Evolutionary conservation across 2,888 invertebrate genomes (phyloP), one percentile per base, ranked within the genome.

Genomic region (Caenorhabditis wallacei): DNA sequence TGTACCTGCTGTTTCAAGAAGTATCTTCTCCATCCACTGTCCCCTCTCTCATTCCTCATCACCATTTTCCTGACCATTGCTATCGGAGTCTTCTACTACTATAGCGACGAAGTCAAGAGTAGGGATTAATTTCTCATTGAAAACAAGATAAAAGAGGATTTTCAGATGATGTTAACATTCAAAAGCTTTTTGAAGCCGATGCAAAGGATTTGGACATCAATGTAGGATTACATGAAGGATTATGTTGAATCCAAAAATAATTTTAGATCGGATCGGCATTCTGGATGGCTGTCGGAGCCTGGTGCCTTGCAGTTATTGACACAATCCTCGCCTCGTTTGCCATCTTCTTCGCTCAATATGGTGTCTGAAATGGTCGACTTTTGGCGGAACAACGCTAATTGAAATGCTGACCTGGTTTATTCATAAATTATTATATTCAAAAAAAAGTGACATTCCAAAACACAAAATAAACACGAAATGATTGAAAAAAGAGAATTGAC

Each of bases 1-100:
- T 82, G 82, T 66, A 61, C 82, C 13, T 82, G 82, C 56, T 82
- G 82, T 37, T 82, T 82, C 64, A 82, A 82, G 20, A 82, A 82
- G 53, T 82, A 82, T 18, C 74, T 82, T 0, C 78, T 82, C n/a
- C 82, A 82, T 43, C 82, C 82, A 18, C 56, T 82, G 1, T 79
- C 78, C 1, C 82, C 82, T 7, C 68, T 79, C 13, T 82, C 72
- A 11, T 82, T 82, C 64, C 57, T 79, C 24, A 72, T 72, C 57
- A 43, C 72, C 5, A 26, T 82, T 5, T 74, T 82, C 46, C 48
- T 82, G 10, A 57, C 78, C 1, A 43, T 72, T 18, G 72, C 78
- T 1, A 68, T 78, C 16, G 76, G 71, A 20, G 76, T 82, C 22
- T 82, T 76, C 46, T 82, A 82, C 46, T 76, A 71, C 30, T 53